These are phyloP conservation scores for Micromussa lordhowensis DNA, from an alignment of 92 coral and sea anemone species.

Conservation along the genomic window DNA sequence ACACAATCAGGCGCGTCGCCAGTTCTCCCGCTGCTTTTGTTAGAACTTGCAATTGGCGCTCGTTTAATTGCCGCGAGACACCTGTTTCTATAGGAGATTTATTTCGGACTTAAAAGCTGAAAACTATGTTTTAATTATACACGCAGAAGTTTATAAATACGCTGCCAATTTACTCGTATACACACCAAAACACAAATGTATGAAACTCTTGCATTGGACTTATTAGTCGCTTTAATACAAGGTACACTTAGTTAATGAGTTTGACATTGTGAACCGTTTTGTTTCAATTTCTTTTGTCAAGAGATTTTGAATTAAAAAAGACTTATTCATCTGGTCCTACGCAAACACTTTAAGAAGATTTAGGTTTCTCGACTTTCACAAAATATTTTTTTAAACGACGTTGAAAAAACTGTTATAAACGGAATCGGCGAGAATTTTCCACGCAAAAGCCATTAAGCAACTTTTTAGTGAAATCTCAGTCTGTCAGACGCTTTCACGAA, in stretches of 20 bases:
- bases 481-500: background rate
- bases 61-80: background rate
- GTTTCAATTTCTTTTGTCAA: background rate
- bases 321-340: background rate
- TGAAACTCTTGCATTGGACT: background rate
- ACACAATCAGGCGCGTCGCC: background rate
- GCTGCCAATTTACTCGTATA: background rate
- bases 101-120: background rate
- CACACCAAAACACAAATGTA: background rate
- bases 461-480: background rate
- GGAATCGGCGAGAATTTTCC: background rate
- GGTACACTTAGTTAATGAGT: background rate
- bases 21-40: background rate
- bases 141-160: constrained; percentile 5
- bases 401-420: background rate
- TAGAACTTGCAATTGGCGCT: constrained; percentile 3
- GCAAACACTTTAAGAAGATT: background rate
- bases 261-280: background rate
- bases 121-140: constrained; percentile 5
- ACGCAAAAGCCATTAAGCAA: background rate
- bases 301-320: background rate
- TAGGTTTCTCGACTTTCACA: background rate
- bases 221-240: background rate
- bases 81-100: constrained; percentile 25
- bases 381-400: background rate